These are phyloP conservation scores for Vicugna pacos DNA, from an alignment of 2,113 vertebrate species.

Conservation along the genomic window DNA sequence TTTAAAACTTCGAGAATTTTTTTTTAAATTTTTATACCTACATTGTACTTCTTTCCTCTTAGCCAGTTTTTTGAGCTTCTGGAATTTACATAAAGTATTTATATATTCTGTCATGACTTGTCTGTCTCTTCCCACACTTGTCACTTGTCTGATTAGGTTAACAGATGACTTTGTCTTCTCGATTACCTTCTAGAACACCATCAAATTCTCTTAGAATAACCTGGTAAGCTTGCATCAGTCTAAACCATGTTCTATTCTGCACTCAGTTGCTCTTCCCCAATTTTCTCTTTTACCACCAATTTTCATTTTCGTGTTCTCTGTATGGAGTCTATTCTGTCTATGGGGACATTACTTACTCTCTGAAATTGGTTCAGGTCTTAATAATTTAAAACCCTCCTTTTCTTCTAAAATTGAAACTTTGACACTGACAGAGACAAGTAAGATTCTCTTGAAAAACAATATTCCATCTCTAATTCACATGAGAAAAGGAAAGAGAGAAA, in stretches of 20 bases:
- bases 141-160: conserved; percentile 57
- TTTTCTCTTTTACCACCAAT: not conserved
- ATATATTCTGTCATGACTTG: conserved; percentile 46
- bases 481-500: not conserved
- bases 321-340: not conserved
- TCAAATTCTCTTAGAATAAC: conserved; percentile 33
- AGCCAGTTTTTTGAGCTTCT: not conserved
- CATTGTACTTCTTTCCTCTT: not conserved
- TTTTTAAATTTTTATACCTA: not conserved
- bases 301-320: conserved; percentile 8
- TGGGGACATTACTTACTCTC: not conserved
- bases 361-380: conserved; percentile 33
- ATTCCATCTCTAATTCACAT: not conserved
- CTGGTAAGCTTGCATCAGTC: not conserved
- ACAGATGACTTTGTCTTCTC: conserved; percentile 45
- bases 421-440: conserved; percentile 15
- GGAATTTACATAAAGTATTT: conserved; percentile 48
- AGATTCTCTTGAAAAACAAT: not conserved
- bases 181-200: not conserved
- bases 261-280: not conserved
- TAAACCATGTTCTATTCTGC: not conserved
- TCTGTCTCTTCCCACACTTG: conserved; percentile 65
- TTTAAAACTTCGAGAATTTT: not conserved
- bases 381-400: conserved; percentile 44
- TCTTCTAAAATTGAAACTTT: conserved; percentile 52